A percentile compares a stretch with the other conserved stretches of the same genome.
phyloP scores from a whole-genome alignment of 2,888 invertebrate genomes.

The Tromatobia lineatoria region DNA sequence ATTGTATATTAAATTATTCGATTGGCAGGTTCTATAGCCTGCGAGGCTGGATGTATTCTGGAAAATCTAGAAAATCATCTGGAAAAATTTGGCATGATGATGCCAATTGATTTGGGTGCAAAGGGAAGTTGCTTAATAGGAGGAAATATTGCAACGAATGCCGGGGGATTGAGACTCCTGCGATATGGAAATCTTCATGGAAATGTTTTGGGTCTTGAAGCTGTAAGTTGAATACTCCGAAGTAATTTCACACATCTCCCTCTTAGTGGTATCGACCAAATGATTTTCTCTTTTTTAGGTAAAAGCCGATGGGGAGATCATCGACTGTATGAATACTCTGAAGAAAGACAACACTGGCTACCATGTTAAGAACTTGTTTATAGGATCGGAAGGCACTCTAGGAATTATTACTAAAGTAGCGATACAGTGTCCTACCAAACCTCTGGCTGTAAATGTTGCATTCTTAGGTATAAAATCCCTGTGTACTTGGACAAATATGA shows the following conservation, averaged over 20 bases:
- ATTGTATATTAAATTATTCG: background rate
- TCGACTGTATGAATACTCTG: conserved; percentile 94
- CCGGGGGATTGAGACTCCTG: conserved; percentile 97
- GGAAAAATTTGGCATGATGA: conserved; percentile 91
- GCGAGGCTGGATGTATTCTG: conserved; percentile 97
- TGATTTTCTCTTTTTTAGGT: conserved; percentile 87
- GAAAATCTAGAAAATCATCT: conserved; percentile 93
- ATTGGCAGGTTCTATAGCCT: conserved; percentile 90
- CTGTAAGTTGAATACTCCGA: conserved; percentile 87
- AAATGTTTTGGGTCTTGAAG: conserved; percentile 96
- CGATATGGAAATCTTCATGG: conserved; percentile 98
- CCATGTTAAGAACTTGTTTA: conserved; percentile 98
- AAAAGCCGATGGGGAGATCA: conserved; percentile 93
- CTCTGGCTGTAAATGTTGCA: conserved; percentile 94
- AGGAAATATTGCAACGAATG: conserved; percentile 98
- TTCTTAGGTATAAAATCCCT: conserved; percentile 90
- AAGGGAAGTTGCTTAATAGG: conserved; percentile 98
- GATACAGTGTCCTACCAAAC: conserved; percentile 95
- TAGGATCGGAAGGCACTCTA: conserved; percentile 98
- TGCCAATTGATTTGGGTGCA: conserved; percentile 98
- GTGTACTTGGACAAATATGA: background rate
- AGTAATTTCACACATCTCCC: background rate
- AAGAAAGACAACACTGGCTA: conserved; percentile 99
- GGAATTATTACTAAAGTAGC: conserved; percentile 97
- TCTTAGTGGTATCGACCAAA: conserved; percentile 5